These are phyloP conservation scores for Apaloderma vittatum DNA, from an alignment of 2,113 vertebrate genomes.

Conservation along the genomic window DNA sequence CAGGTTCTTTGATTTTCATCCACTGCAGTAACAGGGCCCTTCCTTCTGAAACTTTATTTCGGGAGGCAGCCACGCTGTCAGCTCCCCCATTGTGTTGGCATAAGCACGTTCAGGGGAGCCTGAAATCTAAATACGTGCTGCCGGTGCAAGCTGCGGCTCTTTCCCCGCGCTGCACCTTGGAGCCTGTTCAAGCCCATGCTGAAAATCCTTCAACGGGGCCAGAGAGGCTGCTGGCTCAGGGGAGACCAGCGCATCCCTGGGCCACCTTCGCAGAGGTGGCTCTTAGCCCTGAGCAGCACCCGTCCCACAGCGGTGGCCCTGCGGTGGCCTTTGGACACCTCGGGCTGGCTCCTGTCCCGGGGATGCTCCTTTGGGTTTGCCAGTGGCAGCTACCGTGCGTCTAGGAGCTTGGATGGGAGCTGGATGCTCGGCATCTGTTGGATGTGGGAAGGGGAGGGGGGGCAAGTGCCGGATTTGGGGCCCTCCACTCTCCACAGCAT, in stretches of 20 bases:
- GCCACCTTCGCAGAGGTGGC: neutral
- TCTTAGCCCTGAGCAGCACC: neutral
- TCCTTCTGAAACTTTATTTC: neutral
- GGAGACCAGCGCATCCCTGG: neutral
- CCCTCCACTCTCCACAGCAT: neutral
- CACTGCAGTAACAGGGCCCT: neutral
- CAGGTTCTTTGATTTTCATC: neutral
- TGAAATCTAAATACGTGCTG: neutral
- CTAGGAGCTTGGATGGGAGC: neutral
- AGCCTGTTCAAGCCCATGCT: neutral
- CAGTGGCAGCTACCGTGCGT: fast-evolving
- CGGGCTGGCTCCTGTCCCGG: neutral
- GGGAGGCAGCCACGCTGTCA: neutral
- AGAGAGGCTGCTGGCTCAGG: neutral
- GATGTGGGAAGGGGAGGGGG: neutral
- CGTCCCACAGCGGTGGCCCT: neutral
- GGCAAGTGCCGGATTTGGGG: fast-evolving
- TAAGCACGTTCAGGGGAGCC: neutral
- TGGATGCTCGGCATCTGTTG: fast-evolving
- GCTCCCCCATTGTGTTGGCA: neutral
- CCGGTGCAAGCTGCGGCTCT: fast-evolving
- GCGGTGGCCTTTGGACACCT: neutral
- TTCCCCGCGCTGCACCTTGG: neutral
- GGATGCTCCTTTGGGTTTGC: neutral
- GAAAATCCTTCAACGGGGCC: neutral